Base-by-base conservation (phyloP, 2,797 vertebrate genomes). In the Sebastes matsubarae region DNA sequence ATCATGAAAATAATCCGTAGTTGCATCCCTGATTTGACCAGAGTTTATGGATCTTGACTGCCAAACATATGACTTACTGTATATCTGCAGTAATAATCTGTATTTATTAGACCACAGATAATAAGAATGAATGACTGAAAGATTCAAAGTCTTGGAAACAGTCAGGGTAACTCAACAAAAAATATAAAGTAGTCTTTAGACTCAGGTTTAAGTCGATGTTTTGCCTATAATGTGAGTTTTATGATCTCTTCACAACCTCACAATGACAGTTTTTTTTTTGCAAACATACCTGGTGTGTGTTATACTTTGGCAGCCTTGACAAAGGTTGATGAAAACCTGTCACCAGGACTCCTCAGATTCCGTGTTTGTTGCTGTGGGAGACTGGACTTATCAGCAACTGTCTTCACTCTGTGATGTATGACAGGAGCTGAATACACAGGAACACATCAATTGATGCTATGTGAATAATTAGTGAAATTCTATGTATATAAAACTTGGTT, bases 241-340 rank as follows among this genome's bases (percentile, higher is more conserved):
- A 55, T 54, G 25, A 59, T 78, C 9, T 16, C 22, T 27, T 12
- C 7, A 42, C 7, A 42, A 46, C 18, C 6, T 57, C 58, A 50
- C 14, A n/a, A 8, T 20, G 9, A 72, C 29, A 70, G 61, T 6
- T 30, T 83, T 25, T 82, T 81, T 86, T 78, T 82, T 68, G 66
- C 75, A 84, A 83, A 82, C 58, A 86, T 77, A 82, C 52, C 86
- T 88, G 84, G 36, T 85, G 61, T 80, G 30, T 85, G 89, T 89
- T 83, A 20, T 52, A 32, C 54, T 81, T 70, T 73, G 76, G 57
- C 77, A 79, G 68, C 52, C 46, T 63, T 68, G 79, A 82, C 79
- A 66, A 68, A 88, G 18, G 61, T 69, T 54, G 68, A 86, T 85
- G 89, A 90, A 92, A 93, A 86, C 64, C 86, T 93, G 89, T 95